Conservation (phyloP, 2,797 vertebrate species). For the Sparidentex hasta region DNA sequence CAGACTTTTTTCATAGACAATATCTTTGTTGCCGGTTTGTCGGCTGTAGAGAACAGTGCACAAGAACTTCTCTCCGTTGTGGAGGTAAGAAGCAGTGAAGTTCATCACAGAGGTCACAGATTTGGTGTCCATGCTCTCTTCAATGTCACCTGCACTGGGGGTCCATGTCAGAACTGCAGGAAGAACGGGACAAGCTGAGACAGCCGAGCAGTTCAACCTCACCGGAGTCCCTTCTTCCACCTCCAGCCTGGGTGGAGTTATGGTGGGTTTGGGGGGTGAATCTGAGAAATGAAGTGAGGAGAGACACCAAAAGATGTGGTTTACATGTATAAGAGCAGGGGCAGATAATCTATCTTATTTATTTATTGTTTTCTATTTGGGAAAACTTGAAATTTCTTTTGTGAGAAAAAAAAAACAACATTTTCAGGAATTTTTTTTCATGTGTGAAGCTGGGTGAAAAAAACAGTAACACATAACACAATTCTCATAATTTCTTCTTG, state of each 20-base stretch:
- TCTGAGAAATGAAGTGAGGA: constrained; percentile 53
- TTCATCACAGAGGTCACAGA: constrained; percentile 61
- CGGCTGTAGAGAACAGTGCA: constrained; percentile 70
- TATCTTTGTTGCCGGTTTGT: constrained; percentile 47
- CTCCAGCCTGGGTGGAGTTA: constrained; percentile 61
- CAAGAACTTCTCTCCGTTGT: constrained; percentile 65
- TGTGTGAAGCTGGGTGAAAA: no score
- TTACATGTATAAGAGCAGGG: background rate
- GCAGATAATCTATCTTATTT: no score
- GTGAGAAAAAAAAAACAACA: no score
- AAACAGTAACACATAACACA: no score
- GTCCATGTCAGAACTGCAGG: constrained; percentile 76
- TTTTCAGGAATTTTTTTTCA: no score
- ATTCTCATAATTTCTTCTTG: no score
- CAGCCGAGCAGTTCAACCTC: constrained; percentile 70
- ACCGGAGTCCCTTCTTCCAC: constrained; percentile 73
- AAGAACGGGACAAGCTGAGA: constrained; percentile 63
- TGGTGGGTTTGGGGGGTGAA: constrained; percentile 49
- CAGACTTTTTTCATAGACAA: constrained; percentile 45
- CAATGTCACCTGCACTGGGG: constrained; percentile 55
- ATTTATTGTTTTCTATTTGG: no score
- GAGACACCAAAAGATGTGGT: background rate
- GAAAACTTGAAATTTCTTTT: no score
- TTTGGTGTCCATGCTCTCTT: constrained; percentile 34
- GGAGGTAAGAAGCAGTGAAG: constrained; percentile 73